Percentiles rank a stretch among this genome's conserved stretches.
Evolutionary conservation across 2,888 invertebrate genomes (phyloP).

Genomic region (Blera fallax): DNA sequence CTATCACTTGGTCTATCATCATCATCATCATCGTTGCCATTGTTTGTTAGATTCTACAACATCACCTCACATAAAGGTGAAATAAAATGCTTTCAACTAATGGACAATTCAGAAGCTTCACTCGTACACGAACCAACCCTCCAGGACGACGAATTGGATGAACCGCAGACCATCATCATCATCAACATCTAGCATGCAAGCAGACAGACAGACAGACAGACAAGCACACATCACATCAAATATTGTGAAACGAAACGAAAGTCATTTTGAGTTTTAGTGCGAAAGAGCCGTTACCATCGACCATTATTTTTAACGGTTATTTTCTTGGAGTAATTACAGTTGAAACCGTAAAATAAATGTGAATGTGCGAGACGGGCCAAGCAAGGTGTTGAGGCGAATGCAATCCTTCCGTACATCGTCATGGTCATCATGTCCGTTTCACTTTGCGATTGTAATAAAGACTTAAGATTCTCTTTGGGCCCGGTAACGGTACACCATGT

Average conservation of each 20-base stretch:
- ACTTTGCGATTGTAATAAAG: slow-evolving; percentile 21
- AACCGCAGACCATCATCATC: slow-evolving; percentile 66
- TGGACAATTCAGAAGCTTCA: slow-evolving; percentile 39
- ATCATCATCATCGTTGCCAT: slow-evolving; percentile 21
- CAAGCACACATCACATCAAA: slow-evolving; percentile 53
- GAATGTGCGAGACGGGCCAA: slow-evolving; percentile 49
- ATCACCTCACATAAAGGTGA: slow-evolving; percentile 55
- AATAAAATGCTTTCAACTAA: slow-evolving; percentile 65
- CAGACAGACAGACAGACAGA: slow-evolving; percentile 2
- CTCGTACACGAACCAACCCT: background rate
- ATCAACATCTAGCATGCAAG: slow-evolving; percentile 28
- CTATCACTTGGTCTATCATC: slow-evolving; percentile 4
- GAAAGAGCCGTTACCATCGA: slow-evolving; percentile 66
- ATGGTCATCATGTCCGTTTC: slow-evolving; percentile 30
- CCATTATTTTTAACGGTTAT: slow-evolving; percentile 72
- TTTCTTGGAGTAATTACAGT: slow-evolving; percentile 72
- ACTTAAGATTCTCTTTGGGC: slow-evolving; percentile 22
- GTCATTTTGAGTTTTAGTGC: slow-evolving; percentile 69
- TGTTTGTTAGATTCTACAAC: slow-evolving; percentile 46
- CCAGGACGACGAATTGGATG: slow-evolving; percentile 34
- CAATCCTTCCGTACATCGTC: background rate
- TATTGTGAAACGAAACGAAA: slow-evolving; percentile 66
- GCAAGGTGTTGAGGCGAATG: background rate
- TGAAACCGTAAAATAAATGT: slow-evolving; percentile 71
- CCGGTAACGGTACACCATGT: too few species aligned